Conservation (phyloP, 2,797 vertebrate species). For the Pelochelys cantorii region DNA sequence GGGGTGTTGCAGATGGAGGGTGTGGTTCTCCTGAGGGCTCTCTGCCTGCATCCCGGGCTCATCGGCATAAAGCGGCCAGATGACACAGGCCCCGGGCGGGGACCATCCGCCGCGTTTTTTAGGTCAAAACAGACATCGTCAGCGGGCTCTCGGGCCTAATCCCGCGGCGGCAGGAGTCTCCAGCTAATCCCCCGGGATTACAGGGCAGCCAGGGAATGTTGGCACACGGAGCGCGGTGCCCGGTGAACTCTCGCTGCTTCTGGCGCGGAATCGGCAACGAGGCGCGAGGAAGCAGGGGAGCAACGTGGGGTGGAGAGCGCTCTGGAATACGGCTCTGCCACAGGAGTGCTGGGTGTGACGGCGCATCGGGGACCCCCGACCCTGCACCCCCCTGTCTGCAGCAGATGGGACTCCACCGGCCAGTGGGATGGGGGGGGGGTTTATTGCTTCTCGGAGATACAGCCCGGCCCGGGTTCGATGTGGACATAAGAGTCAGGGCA, state of each 20-base stretch:
- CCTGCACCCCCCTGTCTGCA: too few relatives aligned
- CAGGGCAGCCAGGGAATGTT: neutral
- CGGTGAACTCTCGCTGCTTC: neutral
- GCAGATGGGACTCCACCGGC: too few relatives aligned
- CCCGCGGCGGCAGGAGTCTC: neutral
- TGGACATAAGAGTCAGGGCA: too few relatives aligned
- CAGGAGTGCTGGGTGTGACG: neutral
- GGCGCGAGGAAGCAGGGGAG: neutral
- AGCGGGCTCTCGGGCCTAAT: neutral
- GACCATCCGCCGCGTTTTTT: neutral
- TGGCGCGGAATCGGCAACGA: neutral
- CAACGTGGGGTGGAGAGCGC: neutral
- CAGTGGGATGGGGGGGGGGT: too few relatives aligned
- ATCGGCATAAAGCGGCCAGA: neutral
- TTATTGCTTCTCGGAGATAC: too few relatives aligned
- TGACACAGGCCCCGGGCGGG: neutral
- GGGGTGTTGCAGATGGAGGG: neutral
- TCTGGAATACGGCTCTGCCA: accelerated
- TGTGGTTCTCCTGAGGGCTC: neutral
- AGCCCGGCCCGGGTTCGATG: too few relatives aligned
- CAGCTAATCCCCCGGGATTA: neutral
- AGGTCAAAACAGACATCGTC: neutral
- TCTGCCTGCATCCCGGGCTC: neutral
- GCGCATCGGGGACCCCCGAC: too few relatives aligned
- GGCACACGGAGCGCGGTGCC: neutral